A percentile compares a stretch with the other conserved stretches of the same genome.
Conservation (phyloP, 2,888 invertebrate species). For the Rhimphoctona megacephalus region DNA sequence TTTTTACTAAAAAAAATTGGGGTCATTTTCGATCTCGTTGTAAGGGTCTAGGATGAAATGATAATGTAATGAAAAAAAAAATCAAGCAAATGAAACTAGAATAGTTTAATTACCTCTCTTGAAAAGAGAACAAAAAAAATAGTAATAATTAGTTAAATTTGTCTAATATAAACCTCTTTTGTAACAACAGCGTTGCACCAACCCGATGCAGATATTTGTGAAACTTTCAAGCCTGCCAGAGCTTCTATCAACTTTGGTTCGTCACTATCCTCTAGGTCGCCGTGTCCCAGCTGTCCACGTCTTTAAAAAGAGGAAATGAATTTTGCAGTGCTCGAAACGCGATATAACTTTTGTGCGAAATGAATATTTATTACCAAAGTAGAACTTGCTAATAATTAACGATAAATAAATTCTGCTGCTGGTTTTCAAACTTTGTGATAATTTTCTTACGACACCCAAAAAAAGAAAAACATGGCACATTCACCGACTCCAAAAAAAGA, state of each 20-base stretch:
- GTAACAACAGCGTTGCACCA: conserved; percentile 95
- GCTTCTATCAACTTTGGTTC: conserved; percentile 90
- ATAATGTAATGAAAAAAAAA: neutral
- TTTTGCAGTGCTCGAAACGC: too few relatives aligned
- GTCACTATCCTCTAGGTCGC: conserved; percentile 88
- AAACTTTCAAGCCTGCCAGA: conserved; percentile 91
- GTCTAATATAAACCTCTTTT: conserved; percentile 83
- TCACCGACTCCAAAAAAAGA: neutral
- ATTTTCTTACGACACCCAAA: neutral
- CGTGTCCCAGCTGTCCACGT: conserved; percentile 95
- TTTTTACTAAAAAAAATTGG: too few relatives aligned
- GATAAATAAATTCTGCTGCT: neutral
- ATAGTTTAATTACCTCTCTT: neutral
- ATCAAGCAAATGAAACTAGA: neutral
- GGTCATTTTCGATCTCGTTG: too few relatives aligned
- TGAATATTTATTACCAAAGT: neutral
- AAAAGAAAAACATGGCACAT: too few relatives aligned
- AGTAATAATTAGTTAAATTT: neutral
- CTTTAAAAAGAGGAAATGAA: conserved; percentile 85
- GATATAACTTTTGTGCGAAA: too few relatives aligned
- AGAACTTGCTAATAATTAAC: neutral
- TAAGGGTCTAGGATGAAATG: too few relatives aligned
- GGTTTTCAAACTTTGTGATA: neutral
- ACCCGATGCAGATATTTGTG: conserved; percentile 91
- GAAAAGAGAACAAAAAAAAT: neutral